Evolutionary conservation across 2,888 invertebrate genomes (phyloP), one percentile per base, ranked within the genome.

Genomic region (Tenthredo distinguenda): DNA sequence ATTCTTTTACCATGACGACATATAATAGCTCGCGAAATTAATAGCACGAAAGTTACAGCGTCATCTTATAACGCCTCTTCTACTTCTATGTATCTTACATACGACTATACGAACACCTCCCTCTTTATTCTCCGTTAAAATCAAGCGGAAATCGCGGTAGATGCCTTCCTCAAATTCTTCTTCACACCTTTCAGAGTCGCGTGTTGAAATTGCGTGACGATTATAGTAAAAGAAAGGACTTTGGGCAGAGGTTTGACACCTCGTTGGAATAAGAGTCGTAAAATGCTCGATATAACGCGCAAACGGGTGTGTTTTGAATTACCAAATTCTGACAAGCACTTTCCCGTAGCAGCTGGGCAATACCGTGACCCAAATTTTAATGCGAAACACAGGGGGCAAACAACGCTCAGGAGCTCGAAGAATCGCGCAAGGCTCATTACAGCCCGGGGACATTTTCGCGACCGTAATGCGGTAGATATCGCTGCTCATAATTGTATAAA

Each of bases 351-450:
- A 26, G 21, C 62, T 37, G 37, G 37, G 40, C 37, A 58, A n/a
- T 40, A 62, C 62, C 55, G 55, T 81, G 81, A 81, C 81, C 81
- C 43, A 81, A 62, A 81, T 81, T 81, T 81, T 81, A 7, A 65
- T n/a, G 62, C 62, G 50, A 65, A 81, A 81, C 40, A 26, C 62
- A 65, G 65, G 58, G 81, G 81, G 81, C 62, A 65, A 81, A 65
- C 81, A 62, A 15, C 40, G 37, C 7, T 43, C 79, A 37, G 62
- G 81, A 62, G 34, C 62, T 81, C 81, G 43, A 77, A 55, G 31
- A 77, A 55, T 34, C 50, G 77, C 55, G 77, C 77, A 77, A 77
- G 50, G 40, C 81, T 37, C 21, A 62, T 62, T 81, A 62, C 81
- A 62, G 62, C 58, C 81, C 40, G 40, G 37, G 76, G 76, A 77